Conservation (phyloP, 30 jellyfish, hydroid and myxozoan genomes). For the Hydractinia symbiolongicarpus region DNA sequence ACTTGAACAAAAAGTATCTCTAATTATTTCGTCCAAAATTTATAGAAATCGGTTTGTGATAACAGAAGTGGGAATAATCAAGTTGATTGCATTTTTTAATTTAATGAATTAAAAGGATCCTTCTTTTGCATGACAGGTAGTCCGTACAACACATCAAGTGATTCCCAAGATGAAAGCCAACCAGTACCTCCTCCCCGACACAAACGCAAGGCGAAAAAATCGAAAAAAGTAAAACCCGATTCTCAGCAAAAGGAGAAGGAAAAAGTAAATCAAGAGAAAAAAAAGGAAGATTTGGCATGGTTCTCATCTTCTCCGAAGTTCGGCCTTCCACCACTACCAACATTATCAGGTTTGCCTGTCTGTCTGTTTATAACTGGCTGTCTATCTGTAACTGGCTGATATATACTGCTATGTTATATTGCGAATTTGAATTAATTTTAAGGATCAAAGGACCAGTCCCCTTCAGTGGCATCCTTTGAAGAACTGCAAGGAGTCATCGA, state of each 20-base stretch:
- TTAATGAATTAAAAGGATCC: too few relatives aligned
- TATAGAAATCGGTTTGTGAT: too few relatives aligned
- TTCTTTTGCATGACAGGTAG: background rate
- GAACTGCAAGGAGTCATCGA: constrained; percentile 96
- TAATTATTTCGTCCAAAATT: too few relatives aligned
- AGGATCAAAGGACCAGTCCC: constrained; percentile 48
- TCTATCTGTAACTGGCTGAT: too few relatives aligned
- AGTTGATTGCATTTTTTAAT: too few relatives aligned
- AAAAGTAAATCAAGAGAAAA: constrained; percentile 41
- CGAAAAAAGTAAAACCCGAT: constrained; percentile 37
- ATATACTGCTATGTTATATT: background rate
- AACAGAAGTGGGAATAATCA: too few relatives aligned
- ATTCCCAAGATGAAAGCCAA: constrained; percentile 41
- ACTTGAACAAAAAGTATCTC: too few relatives aligned
- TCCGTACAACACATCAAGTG: constrained; percentile 24
- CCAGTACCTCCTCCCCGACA: constrained; percentile 99
- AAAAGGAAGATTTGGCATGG: constrained; percentile 81
- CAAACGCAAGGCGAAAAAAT: constrained; percentile 77
- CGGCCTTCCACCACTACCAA: constrained; percentile 59
- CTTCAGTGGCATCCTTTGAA: constrained; percentile 92
- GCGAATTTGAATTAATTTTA: background rate
- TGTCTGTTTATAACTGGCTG: background rate
- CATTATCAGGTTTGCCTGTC: constrained; percentile 23
- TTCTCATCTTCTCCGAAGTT: constrained; percentile 63
- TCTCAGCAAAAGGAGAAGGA: constrained; percentile 15